Conservation (phyloP, 2,113 vertebrate species). For the Chiloscyllium plagiosum region DNA sequence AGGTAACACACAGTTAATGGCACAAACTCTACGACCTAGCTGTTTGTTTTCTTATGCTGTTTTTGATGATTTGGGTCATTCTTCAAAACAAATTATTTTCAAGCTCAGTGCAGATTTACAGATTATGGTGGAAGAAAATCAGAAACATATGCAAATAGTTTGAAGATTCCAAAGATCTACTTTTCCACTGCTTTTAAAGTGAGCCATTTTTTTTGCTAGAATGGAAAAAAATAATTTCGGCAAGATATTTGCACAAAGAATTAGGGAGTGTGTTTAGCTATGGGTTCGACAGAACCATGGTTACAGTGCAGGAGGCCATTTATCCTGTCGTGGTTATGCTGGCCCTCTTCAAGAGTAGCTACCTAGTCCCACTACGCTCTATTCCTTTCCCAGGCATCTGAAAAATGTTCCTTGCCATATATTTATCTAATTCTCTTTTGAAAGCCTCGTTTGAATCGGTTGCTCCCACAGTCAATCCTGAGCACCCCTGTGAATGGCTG, state of each 20-base stretch:
- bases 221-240: constrained; percentile 2
- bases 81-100: constrained; percentile 2
- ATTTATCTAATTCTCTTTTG: too few relatives aligned
- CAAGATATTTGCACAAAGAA: not conserved
- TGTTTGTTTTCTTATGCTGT: not conserved
- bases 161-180: not conserved
- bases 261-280: not conserved
- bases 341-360: too few relatives aligned
- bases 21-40: not conserved
- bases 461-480: too few relatives aligned
- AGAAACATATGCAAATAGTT: constrained; percentile 8
- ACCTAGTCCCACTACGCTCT: not conserved
- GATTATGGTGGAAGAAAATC: constrained; percentile 14
- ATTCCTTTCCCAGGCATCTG: too few relatives aligned
- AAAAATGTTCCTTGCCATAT: too few relatives aligned
- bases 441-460: too few relatives aligned
- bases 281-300: not conserved
- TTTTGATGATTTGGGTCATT: not conserved
- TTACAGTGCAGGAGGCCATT: not conserved
- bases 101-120: not conserved
- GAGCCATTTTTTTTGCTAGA: not conserved
- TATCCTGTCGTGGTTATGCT: not conserved
- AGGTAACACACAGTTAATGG: not conserved
- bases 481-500: too few relatives aligned
- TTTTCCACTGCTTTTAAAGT: not conserved